These are phyloP conservation scores for Alcis repandata DNA, from an alignment of 2,888 invertebrate species.

Conservation along the genomic window DNA sequence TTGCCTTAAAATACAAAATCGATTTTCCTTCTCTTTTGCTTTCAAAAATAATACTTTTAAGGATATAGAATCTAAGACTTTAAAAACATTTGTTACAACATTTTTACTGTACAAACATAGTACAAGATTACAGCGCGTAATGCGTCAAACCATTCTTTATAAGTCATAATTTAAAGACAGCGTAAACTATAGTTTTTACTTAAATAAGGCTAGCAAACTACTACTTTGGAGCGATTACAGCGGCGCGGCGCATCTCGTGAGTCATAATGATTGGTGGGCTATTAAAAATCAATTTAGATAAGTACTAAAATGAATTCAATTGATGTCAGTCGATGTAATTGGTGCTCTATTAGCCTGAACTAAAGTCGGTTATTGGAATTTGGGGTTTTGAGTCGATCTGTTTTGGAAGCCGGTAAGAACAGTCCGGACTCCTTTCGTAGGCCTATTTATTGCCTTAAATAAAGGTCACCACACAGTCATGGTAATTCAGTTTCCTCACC, in stretches of 20 bases:
- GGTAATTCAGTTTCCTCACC: too few relatives aligned
- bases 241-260: slow-evolving; percentile 22
- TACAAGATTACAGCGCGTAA: neutral
- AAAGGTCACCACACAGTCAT: slow-evolving; percentile 4
- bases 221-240: slow-evolving; percentile 17
- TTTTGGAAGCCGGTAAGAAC: slow-evolving; percentile 7
- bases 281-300: slow-evolving; percentile 39
- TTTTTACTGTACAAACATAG: too few relatives aligned
- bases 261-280: slow-evolving; percentile 28
- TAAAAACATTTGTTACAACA: too few relatives aligned
- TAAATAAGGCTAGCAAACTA: slow-evolving; percentile 6
- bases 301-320: slow-evolving; percentile 21
- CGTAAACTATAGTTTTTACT: slow-evolving; percentile 11
- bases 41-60: too few relatives aligned
- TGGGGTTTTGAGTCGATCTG: neutral
- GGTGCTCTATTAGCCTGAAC: slow-evolving; percentile 8
- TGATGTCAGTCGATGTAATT: slow-evolving; percentile 23
- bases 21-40: neutral
- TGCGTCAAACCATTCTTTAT: neutral
- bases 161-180: slow-evolving; percentile 1
- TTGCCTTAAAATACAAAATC: neutral
- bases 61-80: too few relatives aligned
- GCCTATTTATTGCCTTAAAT: slow-evolving; percentile 5
- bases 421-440: neutral
- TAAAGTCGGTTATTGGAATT: slow-evolving; percentile 11